phyloP scores from a whole-genome alignment of 2,888 invertebrate species.

The Heliconius aoede region DNA sequence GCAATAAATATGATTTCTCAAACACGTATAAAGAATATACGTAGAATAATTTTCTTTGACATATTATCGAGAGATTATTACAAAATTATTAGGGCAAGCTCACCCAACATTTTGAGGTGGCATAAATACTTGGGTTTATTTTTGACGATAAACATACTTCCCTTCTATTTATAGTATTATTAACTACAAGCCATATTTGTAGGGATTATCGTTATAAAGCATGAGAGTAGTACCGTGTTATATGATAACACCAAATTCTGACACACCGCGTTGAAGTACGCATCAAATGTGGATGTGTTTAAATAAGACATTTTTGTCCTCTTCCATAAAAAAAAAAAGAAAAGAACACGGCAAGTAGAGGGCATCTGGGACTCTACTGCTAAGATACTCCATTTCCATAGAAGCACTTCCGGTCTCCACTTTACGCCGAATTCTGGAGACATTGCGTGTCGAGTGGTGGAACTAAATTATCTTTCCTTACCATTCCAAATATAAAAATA shows the following conservation, averaged over 20 bases:
- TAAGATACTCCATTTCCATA: no score
- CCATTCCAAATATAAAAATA: no score
- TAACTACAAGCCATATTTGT: constrained; percentile 14
- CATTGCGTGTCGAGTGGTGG: no score
- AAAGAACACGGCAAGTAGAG: no score
- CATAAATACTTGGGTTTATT: constrained; percentile 12
- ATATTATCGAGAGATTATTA: neutral
- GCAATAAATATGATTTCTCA: neutral
- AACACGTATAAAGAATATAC: neutral
- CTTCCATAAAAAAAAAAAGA: no score
- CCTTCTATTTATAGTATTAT: constrained; percentile 17
- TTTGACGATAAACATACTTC: constrained; percentile 11
- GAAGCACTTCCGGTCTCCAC: no score
- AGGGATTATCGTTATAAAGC: constrained; percentile 8
- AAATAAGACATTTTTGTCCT: no score
- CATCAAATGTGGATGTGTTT: neutral
- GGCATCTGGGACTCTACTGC: no score
- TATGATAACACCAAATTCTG: neutral
- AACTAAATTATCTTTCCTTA: no score
- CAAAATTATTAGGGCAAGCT: neutral
- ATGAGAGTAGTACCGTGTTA: constrained; percentile 16
- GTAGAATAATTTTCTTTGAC: neutral
- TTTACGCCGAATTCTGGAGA: no score
- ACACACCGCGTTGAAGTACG: constrained; percentile 1
- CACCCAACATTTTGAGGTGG: constrained; percentile 8